Evolutionary conservation across 2,113 vertebrate genomes (phyloP), one percentile per base, ranked within the genome.

Genomic region (Porphyrio hochstetteri): DNA sequence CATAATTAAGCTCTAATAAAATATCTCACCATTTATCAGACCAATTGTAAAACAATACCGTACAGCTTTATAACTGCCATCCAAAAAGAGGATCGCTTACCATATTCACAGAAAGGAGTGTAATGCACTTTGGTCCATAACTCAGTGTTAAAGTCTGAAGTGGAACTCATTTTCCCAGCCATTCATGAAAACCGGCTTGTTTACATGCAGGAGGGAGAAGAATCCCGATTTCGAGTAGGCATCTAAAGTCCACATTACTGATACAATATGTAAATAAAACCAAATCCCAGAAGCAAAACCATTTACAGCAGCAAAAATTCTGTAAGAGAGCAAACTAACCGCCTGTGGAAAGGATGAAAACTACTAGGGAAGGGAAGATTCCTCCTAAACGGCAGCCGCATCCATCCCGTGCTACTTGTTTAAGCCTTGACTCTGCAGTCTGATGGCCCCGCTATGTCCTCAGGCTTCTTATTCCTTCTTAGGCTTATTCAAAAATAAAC

Each of bases 341-440:
- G 70, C 61, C 38, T 64, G 53, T 38, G 69, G 23, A 20, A 86
- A 75, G 75, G 82, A 76, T 35, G 86, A 42, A n/a, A 67, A 77
- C 52, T 94, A 93, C 91, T 63, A 92, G 60, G 60, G 93, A 93
- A 95, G 74, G 50, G 56, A 2, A 63, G 44, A 84, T 69, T 63
- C 93, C 89, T 96, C 83, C 94, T 31, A 93, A 96, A 95, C 5
- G 4, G 67, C 82, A 36, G 77, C 56, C 38, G 0, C 76, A 68
- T 63, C 15, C 3, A 89, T 82, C 78, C 28, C 3, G 0, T 14
- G 63, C 82, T 42, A 13, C 82, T 87, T 5, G 24, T 5, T 53
- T 13, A 1, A 81, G 59, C 21, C 46, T 53, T 11, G 13, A n/a
- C 28, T 67, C 50, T 0, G 1, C 42, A 18, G 50, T 12, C 72